Evolutionary conservation across 2,888 invertebrate genomes (phyloP).

Genomic region (Laothoe populi): DNA sequence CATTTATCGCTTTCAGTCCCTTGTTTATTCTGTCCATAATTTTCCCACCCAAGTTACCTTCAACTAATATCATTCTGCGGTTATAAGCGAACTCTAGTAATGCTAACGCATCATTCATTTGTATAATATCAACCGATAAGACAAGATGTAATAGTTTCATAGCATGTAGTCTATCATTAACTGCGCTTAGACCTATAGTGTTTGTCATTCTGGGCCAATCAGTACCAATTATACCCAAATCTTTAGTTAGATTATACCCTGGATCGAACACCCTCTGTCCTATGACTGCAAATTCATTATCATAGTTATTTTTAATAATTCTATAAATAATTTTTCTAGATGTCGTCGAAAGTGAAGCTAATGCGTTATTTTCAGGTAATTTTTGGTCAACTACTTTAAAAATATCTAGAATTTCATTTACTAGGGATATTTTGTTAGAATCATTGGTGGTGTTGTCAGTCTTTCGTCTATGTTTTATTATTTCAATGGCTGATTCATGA

Average conservation of each 20-base stretch:
- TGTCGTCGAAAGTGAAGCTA: conserved; percentile 47
- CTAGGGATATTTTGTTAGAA: conserved; percentile 32
- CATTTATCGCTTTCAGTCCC: conserved; percentile 46
- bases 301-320: conserved; percentile 51
- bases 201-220: conserved; percentile 51
- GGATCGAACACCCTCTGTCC: conserved; percentile 44
- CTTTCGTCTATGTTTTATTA: conserved; percentile 25
- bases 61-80: conserved; percentile 51
- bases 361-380: conserved; percentile 42
- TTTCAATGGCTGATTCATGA: conserved; percentile 5
- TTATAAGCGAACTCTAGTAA: conserved; percentile 51
- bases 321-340: conserved; percentile 54
- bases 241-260: conserved; percentile 51
- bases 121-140: conserved; percentile 55
- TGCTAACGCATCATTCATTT: conserved; percentile 54
- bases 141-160: conserved; percentile 60
- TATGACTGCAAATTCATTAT: conserved; percentile 41
- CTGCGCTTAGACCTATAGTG: conserved; percentile 42
- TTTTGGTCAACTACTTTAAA: conserved; percentile 52
- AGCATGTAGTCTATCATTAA: conserved; percentile 48
- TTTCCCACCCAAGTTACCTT: conserved; percentile 41
- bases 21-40: conserved; percentile 47
- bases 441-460: conserved; percentile 26
- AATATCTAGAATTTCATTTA: conserved; percentile 45
- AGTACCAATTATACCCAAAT: conserved; percentile 53